Evolutionary conservation across 1,140 invertebrate species (phyloP), one percentile per base, ranked within the genome.

Genomic region (Palaemon carinicauda): DNA sequence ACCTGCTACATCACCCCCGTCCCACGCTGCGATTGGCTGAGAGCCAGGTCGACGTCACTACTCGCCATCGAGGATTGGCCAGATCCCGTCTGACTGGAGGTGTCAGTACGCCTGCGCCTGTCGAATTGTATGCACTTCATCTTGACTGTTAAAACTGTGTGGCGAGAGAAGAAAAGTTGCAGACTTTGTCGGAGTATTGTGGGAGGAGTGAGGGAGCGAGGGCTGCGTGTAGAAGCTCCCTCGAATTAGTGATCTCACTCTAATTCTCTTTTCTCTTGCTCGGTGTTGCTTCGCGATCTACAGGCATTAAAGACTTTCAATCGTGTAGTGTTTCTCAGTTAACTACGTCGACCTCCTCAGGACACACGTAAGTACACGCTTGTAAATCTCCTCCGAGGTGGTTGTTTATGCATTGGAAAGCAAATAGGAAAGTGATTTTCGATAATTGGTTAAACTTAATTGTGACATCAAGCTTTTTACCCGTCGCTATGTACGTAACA

Each of bases 151-250:
- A 75, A 75, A 75, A 75, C 33, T 75, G 33, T 75, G 73, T 75
- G 73, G 41, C 73, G 73, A 75, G 73, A 50, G 73, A 75, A 50
- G 33, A 73, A 75, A 75, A 75, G 73, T 75, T 75, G 73, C 73
- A 75, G 73, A 75, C 73, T 75, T 73, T 75, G 73, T 75, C 73
- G 33, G 73, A 75, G 73, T 75, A 75, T 75, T 75, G 73, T 75
- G 73, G 29, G 33, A 75, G 14, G 73, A 50, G 73, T 73, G 73
- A 14, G 73, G 51, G 71, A 29, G 17, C 41, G 73, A 7, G 73
- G 24, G 24, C 56, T 21, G 56, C 24, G 56, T n/a, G 24, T n/a
- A 24, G 19, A 7, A 60, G 56, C 24, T 60, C 71, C 29, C 71
- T 41, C 29, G 21, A 9, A 12, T 27, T 33, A 33, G 71, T 73